Evolutionary conservation across 2,888 invertebrate genomes (phyloP).

Genomic region (Abrostola triplasia): DNA sequence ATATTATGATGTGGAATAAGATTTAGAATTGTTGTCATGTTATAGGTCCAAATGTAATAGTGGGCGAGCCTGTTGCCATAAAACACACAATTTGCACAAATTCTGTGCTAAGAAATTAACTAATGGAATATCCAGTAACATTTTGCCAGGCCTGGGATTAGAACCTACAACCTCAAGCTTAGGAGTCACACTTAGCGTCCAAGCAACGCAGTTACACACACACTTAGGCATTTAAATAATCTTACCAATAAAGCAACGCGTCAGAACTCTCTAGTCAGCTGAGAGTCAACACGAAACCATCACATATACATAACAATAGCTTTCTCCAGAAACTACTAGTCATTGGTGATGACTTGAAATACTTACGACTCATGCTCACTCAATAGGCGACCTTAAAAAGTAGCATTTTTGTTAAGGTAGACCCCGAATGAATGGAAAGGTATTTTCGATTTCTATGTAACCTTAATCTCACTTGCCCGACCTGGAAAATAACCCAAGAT

Average conservation of each 20-base stretch:
- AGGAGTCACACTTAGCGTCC: no score
- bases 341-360: constrained; percentile 36
- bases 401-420: constrained; percentile 14
- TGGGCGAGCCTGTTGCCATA: no score
- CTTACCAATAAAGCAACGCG: constrained; percentile 6
- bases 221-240: constrained; percentile 6
- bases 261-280: constrained; percentile 15
- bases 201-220: no score
- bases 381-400: constrained; percentile 45
- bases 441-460: constrained; percentile 43
- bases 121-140: no score
- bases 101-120: no score
- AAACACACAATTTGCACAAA: no score
- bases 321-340: constrained; percentile 43
- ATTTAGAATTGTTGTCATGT: no score
- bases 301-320: constrained; percentile 47
- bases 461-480: not conserved
- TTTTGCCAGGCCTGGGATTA: no score
- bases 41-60: no score
- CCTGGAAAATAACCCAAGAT: not conserved
- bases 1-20: no score
- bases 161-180: no score
- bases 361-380: constrained; percentile 48
- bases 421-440: constrained; percentile 22
- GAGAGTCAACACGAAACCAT: constrained; percentile 24